Evolutionary conservation across 2,113 vertebrate genomes (phyloP).

Genomic region (Vicugna pacos): DNA sequence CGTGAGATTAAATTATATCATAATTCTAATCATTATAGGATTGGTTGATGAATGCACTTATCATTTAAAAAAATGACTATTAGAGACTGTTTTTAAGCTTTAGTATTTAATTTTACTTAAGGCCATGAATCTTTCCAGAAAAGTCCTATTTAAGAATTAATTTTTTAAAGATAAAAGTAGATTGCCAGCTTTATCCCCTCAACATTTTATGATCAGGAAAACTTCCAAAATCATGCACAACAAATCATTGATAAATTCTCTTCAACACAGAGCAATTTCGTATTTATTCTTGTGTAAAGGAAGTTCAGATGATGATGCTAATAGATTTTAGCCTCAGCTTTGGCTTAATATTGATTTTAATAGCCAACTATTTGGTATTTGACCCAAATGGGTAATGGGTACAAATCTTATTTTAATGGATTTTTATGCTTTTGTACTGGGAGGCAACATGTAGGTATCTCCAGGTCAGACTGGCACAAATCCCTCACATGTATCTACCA

Average conservation of each 20-base stretch:
- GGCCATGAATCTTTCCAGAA: conserved; percentile 4
- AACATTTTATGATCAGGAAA: neutral
- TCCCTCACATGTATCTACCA: neutral
- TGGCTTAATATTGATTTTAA: conserved; percentile 41
- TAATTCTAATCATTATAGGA: neutral
- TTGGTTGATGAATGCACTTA: neutral
- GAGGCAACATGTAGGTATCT: neutral
- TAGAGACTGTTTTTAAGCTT: conserved; percentile 45
- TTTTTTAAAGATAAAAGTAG: conserved; percentile 44
- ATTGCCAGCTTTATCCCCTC: neutral
- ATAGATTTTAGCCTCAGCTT: conserved; percentile 27
- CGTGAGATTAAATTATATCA: conserved; percentile 34
- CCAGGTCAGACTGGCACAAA: neutral
- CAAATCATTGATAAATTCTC: neutral
- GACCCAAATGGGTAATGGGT: neutral
- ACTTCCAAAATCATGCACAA: neutral
- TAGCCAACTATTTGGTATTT: neutral
- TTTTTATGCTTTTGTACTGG: neutral
- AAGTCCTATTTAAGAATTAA: neutral
- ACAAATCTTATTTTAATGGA: neutral
- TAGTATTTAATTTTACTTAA: conserved; percentile 30
- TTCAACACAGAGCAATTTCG: conserved; percentile 27
- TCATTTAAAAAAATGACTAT: neutral
- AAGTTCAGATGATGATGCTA: conserved; percentile 16
- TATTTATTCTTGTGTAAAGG: conserved; percentile 6